Evolutionary conservation across 2,888 invertebrate species (phyloP).

Genomic region (Volucella inanis): DNA sequence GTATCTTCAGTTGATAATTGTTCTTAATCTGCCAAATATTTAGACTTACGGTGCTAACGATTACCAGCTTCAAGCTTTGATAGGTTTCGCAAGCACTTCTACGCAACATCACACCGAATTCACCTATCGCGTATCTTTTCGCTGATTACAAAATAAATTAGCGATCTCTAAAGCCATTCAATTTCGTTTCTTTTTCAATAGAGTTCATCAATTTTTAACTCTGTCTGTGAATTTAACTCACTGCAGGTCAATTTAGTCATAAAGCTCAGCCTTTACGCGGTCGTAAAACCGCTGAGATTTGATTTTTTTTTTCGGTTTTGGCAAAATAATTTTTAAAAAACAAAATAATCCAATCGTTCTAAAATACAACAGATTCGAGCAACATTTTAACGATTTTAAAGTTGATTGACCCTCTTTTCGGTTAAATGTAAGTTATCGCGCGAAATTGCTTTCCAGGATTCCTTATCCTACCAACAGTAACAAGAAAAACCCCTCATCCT

Average conservation of each 20-base stretch:
- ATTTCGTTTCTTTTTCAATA: too few relatives aligned
- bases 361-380: too few relatives aligned
- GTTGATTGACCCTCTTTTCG: conserved; percentile 44
- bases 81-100: too few relatives aligned
- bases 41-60: too few relatives aligned
- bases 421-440: conserved; percentile 2
- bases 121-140: too few relatives aligned
- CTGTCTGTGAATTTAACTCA: background rate
- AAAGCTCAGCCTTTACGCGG: conserved; percentile 12
- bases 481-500: conserved; percentile 6
- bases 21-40: too few relatives aligned
- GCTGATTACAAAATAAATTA: too few relatives aligned
- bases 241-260: conserved; percentile 14
- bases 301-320: background rate
- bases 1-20: too few relatives aligned
- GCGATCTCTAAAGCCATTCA: too few relatives aligned
- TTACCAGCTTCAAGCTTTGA: too few relatives aligned
- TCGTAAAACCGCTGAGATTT: conserved; percentile 10
- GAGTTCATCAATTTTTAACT: too few relatives aligned
- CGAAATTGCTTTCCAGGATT: background rate
- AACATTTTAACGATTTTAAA: conserved; percentile 9
- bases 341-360: background rate
- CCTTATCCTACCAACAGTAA: conserved; percentile 9
- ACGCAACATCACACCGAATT: too few relatives aligned
- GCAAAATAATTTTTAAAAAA: background rate